Base-by-base conservation (phyloP, 2,888 invertebrate genomes). In the Halictus ligatus region DNA sequence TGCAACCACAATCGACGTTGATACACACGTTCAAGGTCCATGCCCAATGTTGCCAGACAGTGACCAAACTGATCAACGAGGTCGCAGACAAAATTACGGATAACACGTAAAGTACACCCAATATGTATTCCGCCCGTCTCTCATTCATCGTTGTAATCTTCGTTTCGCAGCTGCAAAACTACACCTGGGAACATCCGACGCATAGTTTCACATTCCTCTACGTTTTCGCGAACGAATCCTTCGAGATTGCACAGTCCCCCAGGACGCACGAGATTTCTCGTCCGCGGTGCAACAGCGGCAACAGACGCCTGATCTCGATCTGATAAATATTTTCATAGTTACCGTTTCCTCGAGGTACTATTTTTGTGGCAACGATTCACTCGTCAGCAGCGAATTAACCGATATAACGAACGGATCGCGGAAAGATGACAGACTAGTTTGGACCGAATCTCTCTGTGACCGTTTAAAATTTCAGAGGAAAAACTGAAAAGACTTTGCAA, bases 41-140 rank as follows among this genome's bases (percentile, higher is more conserved):
- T 21, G 92, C 87, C 95, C 95, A 95, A 89, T 95, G 92, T 78
- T 94, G 93, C 95, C 95, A 95, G 7, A 92, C 91, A 8, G 94
- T 86, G 6, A 91, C 92, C 69, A 95, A 80, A 15, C 91, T 93
- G 18, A 92, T 85, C 58, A 93, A 84, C 5, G 94, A 95, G 15
- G 89, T 89, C 35, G 91, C 72, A 3, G 93, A 94, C 4, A 92
- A 81, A n/a, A 90, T 81, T 18, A 90, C 89, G 2, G 94, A 89
- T 13, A 71, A 72, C 5, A 83, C 81, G 82, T 95, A 95, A 3
- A 94, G 75, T 1, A 89, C 15, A 7, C 92, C 87, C 6, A 95
- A 88, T 0, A 83, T 50, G 21, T 75, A 88, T 78, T 95, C 95
- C 10, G 93, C 93, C 73, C 85, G 89, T 71, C 46, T 76, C 8